A percentile compares a stretch with the other conserved stretches of the same genome.
These are phyloP conservation scores for Melanotaenia pygmaea DNA, from an alignment of 2,797 vertebrate species.

Conservation along the genomic window DNA sequence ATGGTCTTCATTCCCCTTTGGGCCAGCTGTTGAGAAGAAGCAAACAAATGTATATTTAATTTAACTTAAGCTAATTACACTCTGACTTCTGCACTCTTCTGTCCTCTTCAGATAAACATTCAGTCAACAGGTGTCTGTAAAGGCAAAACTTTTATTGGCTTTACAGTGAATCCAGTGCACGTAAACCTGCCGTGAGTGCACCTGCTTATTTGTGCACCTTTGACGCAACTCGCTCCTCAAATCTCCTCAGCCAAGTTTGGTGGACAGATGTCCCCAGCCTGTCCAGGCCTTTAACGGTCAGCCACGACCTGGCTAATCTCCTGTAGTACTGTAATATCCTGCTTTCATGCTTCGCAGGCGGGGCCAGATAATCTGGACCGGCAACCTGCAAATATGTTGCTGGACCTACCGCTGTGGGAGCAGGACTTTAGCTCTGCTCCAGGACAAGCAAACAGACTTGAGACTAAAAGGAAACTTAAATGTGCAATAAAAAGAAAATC, in stretches of 20 bases:
- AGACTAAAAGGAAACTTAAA: conserved; percentile 3
- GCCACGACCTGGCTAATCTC: conserved; percentile 57
- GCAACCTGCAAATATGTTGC: conserved; percentile 44
- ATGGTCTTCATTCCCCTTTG: conserved; percentile 85
- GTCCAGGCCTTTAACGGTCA: conserved; percentile 20
- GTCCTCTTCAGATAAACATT: conserved; percentile 1
- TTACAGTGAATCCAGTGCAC: conserved; percentile 31
- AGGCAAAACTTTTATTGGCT: conserved; percentile 45
- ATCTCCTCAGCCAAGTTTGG: conserved; percentile 49
- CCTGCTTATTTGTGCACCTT: conserved; percentile 28
- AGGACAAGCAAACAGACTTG: neutral
- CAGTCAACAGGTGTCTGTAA: conserved; percentile 35
- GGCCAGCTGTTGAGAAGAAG: conserved; percentile 62
- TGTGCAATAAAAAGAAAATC: neutral
- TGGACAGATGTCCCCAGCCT: conserved; percentile 48
- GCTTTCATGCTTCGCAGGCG: conserved; percentile 21
- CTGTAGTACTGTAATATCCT: conserved; percentile 26
- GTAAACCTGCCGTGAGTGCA: conserved; percentile 27
- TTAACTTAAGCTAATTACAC: neutral
- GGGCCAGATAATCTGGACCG: conserved; percentile 69
- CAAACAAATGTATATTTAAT: neutral
- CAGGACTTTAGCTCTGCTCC: conserved; percentile 1
- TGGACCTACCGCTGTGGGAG: conserved; percentile 24
- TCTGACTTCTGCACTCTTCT: neutral
- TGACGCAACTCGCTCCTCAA: conserved; percentile 42